Percentiles rank a stretch among this genome's conserved stretches.
Conservation (phyloP, 2,113 vertebrate species). For the Baryphthengus martii region DNA sequence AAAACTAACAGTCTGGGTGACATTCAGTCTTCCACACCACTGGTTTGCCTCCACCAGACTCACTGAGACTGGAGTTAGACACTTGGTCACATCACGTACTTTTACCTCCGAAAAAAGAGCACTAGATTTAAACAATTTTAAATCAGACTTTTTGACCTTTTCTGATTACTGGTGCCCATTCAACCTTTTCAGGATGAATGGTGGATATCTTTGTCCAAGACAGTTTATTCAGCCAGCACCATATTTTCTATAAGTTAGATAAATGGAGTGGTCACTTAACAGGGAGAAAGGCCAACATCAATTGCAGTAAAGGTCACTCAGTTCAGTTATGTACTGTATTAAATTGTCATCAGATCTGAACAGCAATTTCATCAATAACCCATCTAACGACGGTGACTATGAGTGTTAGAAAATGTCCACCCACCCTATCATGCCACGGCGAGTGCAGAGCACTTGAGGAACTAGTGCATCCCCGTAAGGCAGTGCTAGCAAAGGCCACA, state of each 20-base stretch:
- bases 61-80: background rate
- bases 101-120: slow-evolving; percentile 7
- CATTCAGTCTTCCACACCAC: background rate
- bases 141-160: slow-evolving; percentile 66
- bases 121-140: slow-evolving; percentile 56
- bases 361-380: slow-evolving; percentile 71
- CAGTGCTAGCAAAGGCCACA: background rate
- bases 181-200: slow-evolving; percentile 73
- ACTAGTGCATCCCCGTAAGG: rapidly evolving
- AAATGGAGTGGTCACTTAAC: slow-evolving; percentile 75
- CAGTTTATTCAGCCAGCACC: slow-evolving; percentile 73
- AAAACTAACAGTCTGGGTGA: background rate
- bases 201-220: slow-evolving; percentile 62
- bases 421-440: background rate
- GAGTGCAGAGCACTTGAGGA: background rate
- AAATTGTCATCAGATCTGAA: slow-evolving; percentile 72
- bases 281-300: slow-evolving; percentile 69
- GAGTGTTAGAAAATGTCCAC: slow-evolving; percentile 22
- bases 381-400: slow-evolving; percentile 47
- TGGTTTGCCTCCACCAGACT: background rate
- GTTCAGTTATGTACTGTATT: slow-evolving; percentile 69
- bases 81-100: background rate
- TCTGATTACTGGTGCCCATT: slow-evolving; percentile 52
- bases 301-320: slow-evolving; percentile 72
- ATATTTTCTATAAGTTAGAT: slow-evolving; percentile 75